A percentile compares a stretch with the other conserved stretches of the same genome.
Conservation (phyloP, 1,140 invertebrate species). For the Diplogasteroides magnus region DNA sequence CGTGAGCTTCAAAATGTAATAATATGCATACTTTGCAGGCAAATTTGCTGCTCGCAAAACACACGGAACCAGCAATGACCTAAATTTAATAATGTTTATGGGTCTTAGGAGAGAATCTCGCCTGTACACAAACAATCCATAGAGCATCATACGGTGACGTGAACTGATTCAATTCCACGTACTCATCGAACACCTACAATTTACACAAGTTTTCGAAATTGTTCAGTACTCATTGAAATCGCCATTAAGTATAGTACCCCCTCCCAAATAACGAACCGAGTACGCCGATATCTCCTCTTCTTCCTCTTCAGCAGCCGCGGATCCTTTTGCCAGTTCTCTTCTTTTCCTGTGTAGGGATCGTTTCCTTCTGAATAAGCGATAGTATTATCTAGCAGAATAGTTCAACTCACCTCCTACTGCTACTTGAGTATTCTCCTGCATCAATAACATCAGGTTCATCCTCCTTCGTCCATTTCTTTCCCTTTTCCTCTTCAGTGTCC, state of each 20-base stretch:
- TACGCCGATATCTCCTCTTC: not conserved
- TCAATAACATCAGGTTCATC: not conserved
- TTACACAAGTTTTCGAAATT: too few relatives aligned
- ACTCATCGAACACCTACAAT: slow-evolving; percentile 40
- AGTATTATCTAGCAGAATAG: too few relatives aligned
- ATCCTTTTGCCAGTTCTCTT: too few relatives aligned
- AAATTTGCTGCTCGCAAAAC: slow-evolving; percentile 52
- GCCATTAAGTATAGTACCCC: too few relatives aligned
- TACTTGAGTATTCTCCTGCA: not conserved
- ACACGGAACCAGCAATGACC: slow-evolving; percentile 44
- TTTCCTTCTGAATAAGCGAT: not conserved
- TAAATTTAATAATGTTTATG: not conserved
- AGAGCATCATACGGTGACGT: slow-evolving; percentile 50
- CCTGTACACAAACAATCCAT: slow-evolving; percentile 50
- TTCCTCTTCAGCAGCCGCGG: too few relatives aligned
- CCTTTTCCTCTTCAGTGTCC: not conserved
- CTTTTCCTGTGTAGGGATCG: too few relatives aligned
- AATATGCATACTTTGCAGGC: slow-evolving; percentile 48
- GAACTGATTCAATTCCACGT: slow-evolving; percentile 50
- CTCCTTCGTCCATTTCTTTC: not conserved
- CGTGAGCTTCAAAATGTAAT: not conserved
- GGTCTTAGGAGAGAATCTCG: not conserved
- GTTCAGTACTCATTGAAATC: too few relatives aligned
- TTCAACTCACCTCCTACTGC: too few relatives aligned
- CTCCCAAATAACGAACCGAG: not conserved